These are phyloP conservation scores for Eufriesea mexicana DNA, from an alignment of 1,140 invertebrate genomes.

Conservation along the genomic window DNA sequence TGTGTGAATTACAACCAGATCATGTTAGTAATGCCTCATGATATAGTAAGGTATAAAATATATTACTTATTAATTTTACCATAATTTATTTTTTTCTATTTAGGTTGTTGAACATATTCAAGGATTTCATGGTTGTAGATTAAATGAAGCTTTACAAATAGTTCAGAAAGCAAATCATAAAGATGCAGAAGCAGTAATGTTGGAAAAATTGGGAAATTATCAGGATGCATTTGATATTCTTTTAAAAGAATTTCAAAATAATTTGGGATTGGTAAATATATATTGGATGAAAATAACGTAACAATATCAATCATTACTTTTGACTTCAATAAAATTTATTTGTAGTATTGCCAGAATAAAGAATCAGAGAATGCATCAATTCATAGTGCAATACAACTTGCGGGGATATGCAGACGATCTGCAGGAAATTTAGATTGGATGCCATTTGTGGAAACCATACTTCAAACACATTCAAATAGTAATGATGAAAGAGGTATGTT, in stretches of 20 bases:
- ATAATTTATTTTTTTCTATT: conserved; percentile 16
- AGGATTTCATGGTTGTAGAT: conserved; percentile 76
- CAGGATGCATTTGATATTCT: conserved; percentile 79
- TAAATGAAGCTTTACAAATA: conserved; percentile 77
- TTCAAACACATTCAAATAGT: conserved; percentile 71
- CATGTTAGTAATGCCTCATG: conserved; percentile 64
- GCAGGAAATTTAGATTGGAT: conserved; percentile 80
- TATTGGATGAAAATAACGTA: neutral
- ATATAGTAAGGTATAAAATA: neutral
- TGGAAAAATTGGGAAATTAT: conserved; percentile 80
- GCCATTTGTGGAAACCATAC: conserved; percentile 77
- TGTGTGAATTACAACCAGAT: conserved; percentile 85
- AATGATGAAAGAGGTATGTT: conserved; percentile 71
- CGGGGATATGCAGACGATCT: conserved; percentile 77
- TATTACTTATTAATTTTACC: neutral
- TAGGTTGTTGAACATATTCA: conserved; percentile 76
- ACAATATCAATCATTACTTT: conserved; percentile 52
- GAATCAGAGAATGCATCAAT: conserved; percentile 71
- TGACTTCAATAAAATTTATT: neutral
- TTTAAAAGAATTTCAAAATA: conserved; percentile 70
- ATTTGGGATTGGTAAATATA: conserved; percentile 69
- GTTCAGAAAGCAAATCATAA: conserved; percentile 73
- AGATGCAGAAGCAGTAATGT: conserved; percentile 78
- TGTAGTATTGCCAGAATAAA: conserved; percentile 62
- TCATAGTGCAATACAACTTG: conserved; percentile 71